phyloP scores from a whole-genome alignment of 2,113 vertebrate genomes.

The Microcebus griseorufus region DNA sequence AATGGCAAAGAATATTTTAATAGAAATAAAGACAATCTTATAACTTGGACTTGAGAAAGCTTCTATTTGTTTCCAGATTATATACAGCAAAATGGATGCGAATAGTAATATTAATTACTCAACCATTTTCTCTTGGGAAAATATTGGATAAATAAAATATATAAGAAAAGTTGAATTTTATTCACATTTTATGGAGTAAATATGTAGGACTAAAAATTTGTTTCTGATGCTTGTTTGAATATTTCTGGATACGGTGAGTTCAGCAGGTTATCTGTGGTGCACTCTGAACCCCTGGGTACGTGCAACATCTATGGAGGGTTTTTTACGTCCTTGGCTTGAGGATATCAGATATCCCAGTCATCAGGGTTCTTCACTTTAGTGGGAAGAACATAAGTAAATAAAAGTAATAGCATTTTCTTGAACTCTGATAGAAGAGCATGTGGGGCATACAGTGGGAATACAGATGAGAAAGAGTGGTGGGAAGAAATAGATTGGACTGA shows the following conservation, averaged over 20 bases:
- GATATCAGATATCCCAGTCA: background rate
- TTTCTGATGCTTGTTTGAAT: background rate
- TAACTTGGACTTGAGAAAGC: no score
- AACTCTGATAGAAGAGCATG: background rate
- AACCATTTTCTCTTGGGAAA: constrained; percentile 5
- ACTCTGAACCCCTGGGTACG: background rate
- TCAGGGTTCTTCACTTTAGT: background rate
- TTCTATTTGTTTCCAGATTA: background rate
- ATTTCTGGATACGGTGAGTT: background rate
- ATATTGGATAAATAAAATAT: background rate
- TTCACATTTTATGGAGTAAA: background rate
- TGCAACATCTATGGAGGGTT: background rate
- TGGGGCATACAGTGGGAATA: background rate
- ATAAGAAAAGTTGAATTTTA: background rate
- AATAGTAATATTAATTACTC: background rate
- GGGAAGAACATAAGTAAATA: background rate
- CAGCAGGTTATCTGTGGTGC: background rate
- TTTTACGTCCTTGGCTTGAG: background rate
- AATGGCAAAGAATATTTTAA: no score
- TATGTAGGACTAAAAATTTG: background rate
- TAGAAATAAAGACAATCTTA: no score
- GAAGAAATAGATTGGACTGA: background rate
- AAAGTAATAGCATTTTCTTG: background rate
- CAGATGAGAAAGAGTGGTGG: background rate
- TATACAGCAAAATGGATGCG: background rate